Percentiles rank a stretch among this genome's conserved stretches.
phyloP scores from a whole-genome alignment of 1,140 invertebrate genomes.

The Cotesia glomerata region DNA sequence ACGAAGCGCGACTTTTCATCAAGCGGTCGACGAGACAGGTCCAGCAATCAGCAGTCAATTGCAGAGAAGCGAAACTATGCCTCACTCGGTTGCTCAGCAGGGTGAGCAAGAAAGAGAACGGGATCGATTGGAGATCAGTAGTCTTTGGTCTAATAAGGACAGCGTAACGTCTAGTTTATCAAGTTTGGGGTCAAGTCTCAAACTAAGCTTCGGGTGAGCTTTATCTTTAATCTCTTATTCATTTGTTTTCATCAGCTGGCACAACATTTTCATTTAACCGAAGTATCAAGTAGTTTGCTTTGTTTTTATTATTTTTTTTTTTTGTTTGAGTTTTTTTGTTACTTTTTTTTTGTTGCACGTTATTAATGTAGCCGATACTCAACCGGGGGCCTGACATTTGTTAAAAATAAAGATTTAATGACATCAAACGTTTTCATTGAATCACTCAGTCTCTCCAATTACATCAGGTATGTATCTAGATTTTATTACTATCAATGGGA shows the following conservation, averaged over 20 bases:
- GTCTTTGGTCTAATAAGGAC: conserved; percentile 63
- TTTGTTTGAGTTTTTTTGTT: conserved; percentile 41
- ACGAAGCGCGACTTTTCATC: conserved; percentile 59
- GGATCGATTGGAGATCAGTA: conserved; percentile 56
- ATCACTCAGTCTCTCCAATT: conserved; percentile 58
- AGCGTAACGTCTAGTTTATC: conserved; percentile 78
- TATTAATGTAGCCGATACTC: conserved; percentile 55
- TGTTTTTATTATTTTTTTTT: conserved; percentile 12
- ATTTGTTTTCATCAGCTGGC: not conserved
- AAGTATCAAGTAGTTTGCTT: not conserved
- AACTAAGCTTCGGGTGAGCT: conserved; percentile 82
- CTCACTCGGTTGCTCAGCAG: conserved; percentile 62
- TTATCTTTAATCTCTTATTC: conserved; percentile 4
- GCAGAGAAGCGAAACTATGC: conserved; percentile 84
- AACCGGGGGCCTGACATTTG: conserved; percentile 55
- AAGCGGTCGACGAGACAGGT: conserved; percentile 51
- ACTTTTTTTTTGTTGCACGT: conserved; percentile 27
- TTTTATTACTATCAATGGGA: not conserved
- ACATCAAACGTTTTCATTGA: conserved; percentile 57
- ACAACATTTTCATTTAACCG: not conserved
- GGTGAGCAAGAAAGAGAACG: conserved; percentile 59
- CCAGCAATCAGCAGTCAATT: conserved; percentile 57
- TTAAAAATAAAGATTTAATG: conserved; percentile 58
- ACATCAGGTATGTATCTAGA: conserved; percentile 54
- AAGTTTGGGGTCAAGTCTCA: conserved; percentile 78